Percentiles rank a stretch among this genome's conserved stretches.
Evolutionary conservation across 2,797 vertebrate genomes (phyloP).

Genomic region (Merluccius polli): DNA sequence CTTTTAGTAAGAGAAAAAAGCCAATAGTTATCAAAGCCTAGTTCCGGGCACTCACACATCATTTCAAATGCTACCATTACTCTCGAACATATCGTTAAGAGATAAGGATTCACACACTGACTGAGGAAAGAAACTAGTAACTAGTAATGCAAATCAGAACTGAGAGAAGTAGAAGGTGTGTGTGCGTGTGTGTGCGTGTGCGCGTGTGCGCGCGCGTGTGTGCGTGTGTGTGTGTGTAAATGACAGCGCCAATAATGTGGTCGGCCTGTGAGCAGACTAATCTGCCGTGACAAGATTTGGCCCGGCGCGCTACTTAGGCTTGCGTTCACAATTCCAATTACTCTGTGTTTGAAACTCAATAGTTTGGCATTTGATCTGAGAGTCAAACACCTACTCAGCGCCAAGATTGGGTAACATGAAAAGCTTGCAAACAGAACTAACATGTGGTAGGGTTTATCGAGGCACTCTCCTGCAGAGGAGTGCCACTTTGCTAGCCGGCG

Average conservation of each 20-base stretch:
- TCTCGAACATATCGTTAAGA: constrained; percentile 30
- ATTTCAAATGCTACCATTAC: constrained; percentile 16
- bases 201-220: constrained; percentile 9
- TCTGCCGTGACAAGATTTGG: neutral
- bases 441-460: neutral
- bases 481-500: neutral
- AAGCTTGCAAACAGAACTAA: neutral
- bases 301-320: constrained; percentile 27
- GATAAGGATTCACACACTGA: constrained; percentile 25
- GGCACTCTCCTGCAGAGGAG: neutral
- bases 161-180: constrained; percentile 46
- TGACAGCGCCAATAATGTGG: neutral
- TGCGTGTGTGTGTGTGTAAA: neutral
- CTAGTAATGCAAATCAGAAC: constrained; percentile 37
- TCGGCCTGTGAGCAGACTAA: neutral
- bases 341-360: constrained; percentile 23
- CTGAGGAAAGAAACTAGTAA: constrained; percentile 27
- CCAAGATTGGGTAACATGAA: neutral
- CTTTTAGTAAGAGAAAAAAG: neutral
- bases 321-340: constrained; percentile 32
- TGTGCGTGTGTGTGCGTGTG: constrained; percentile 40
- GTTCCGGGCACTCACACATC: neutral
- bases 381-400: constrained; percentile 1
- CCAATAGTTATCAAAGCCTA: neutral
- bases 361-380: constrained; percentile 26